phyloP scores from a whole-genome alignment of 2,113 vertebrate genomes.

The Triplophysa siluroides region DNA sequence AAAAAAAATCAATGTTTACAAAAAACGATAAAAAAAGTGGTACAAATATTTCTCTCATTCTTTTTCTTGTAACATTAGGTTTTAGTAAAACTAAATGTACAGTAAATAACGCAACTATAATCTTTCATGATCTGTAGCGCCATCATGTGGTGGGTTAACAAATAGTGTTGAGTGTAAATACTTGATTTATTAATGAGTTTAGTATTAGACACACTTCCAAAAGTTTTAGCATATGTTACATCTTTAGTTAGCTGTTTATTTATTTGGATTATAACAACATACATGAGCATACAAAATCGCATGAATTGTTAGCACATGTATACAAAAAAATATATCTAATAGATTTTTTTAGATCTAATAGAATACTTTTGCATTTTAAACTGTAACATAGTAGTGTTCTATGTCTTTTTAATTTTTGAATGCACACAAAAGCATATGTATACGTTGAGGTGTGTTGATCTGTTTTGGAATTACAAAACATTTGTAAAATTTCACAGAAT shows the following conservation, averaged over 20 bases:
- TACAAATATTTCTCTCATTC: too few relatives aligned
- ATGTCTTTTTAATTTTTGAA: background rate
- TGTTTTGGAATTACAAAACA: background rate
- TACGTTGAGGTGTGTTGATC: too few relatives aligned
- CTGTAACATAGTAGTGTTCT: background rate
- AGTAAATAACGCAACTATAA: too few relatives aligned
- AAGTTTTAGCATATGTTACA: too few relatives aligned
- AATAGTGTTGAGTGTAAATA: background rate
- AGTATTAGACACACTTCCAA: background rate
- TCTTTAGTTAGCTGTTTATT: background rate
- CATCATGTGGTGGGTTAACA: conserved; percentile 34
- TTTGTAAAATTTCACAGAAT: background rate
- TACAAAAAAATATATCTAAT: background rate
- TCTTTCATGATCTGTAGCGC: conserved; percentile 35
- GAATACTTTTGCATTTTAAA: background rate
- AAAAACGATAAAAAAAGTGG: too few relatives aligned
- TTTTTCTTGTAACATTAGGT: too few relatives aligned
- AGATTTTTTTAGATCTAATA: background rate
- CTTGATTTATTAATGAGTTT: too few relatives aligned
- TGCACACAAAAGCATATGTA: background rate
- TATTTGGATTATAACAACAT: background rate
- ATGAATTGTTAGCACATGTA: background rate
- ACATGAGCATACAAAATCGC: background rate
- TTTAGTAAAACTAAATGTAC: too few relatives aligned
- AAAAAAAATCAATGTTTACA: too few relatives aligned